phyloP scores from a whole-genome alignment of 2,888 invertebrate genomes.

The Xestia sexstrigata region DNA sequence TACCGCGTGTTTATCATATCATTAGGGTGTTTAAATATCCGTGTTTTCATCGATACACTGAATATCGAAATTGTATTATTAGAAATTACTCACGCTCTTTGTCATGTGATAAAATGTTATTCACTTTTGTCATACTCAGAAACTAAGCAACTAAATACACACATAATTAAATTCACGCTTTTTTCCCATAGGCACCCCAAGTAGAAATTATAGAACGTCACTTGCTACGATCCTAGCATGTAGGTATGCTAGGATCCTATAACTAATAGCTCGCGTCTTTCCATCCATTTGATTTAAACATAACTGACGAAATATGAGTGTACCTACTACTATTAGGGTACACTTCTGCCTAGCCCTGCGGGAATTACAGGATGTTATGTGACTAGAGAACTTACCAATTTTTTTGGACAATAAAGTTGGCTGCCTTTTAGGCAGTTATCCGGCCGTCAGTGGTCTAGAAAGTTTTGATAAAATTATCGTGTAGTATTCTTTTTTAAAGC shows the following conservation, averaged over 20 bases:
- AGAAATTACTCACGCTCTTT: conserved; percentile 8
- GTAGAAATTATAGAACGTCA: not conserved
- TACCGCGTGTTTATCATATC: not conserved
- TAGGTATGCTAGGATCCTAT: too few relatives aligned
- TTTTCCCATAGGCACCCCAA: not conserved
- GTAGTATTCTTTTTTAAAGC: not conserved
- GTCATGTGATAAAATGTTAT: not conserved
- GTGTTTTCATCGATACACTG: conserved; percentile 11
- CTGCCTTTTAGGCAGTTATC: not conserved
- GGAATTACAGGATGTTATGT: not conserved
- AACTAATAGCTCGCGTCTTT: not conserved
- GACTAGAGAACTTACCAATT: not conserved
- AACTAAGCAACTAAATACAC: not conserved
- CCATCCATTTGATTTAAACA: not conserved
- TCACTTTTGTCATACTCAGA: not conserved
- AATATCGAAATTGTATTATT: not conserved
- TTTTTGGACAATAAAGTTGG: not conserved
- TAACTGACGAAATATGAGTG: not conserved
- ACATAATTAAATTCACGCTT: too few relatives aligned
- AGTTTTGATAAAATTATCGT: not conserved
- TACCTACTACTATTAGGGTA: not conserved
- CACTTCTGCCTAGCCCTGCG: not conserved
- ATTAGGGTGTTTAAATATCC: conserved; percentile 2
- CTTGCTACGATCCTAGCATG: too few relatives aligned
- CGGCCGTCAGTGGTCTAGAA: too few relatives aligned